A percentile compares a stretch with the other conserved stretches of the same genome.
phyloP scores from a whole-genome alignment of 2,797 vertebrate genomes.

The Falco biarmicus region DNA sequence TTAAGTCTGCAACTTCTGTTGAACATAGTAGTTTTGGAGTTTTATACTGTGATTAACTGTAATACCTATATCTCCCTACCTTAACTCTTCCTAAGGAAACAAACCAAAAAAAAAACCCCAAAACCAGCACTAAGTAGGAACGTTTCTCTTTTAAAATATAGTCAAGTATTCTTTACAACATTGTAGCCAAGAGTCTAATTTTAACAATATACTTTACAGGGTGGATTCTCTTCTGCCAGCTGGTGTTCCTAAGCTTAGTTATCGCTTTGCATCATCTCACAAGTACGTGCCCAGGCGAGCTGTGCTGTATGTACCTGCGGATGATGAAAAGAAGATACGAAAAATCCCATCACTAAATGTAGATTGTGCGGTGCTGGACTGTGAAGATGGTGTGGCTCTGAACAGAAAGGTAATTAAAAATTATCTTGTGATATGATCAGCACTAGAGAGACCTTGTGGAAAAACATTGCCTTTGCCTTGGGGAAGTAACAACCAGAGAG shows the following conservation, averaged over 20 bases:
- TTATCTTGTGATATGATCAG: constrained; percentile 16
- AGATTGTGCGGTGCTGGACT: constrained; percentile 96
- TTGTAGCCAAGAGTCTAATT: constrained; percentile 22
- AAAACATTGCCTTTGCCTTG: constrained; percentile 2
- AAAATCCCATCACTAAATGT: constrained; percentile 90
- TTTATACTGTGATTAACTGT: background rate
- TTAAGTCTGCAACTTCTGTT: background rate
- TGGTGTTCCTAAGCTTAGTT: constrained; percentile 37
- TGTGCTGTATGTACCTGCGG: constrained; percentile 94
- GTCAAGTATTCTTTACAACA: background rate
- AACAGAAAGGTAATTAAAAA: constrained; percentile 89
- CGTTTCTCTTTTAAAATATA: constrained; percentile 5
- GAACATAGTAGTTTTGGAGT: background rate
- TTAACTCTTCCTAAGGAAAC: background rate
- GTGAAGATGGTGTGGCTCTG: constrained; percentile 95
- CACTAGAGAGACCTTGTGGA: background rate
- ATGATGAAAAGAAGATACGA: constrained; percentile 92
- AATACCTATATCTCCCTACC: background rate
- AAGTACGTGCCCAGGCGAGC: constrained; percentile 91
- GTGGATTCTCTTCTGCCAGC: constrained; percentile 7
- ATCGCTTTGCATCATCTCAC: constrained; percentile 63
- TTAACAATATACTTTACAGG: constrained; percentile 61
- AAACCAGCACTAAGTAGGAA: background rate
- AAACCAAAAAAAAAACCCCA: too few relatives aligned
- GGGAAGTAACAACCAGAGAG: constrained; percentile 7